Evolutionary conservation across 2,797 vertebrate species (phyloP), one percentile per base, ranked within the genome.

Genomic region (Sparus aurata): DNA sequence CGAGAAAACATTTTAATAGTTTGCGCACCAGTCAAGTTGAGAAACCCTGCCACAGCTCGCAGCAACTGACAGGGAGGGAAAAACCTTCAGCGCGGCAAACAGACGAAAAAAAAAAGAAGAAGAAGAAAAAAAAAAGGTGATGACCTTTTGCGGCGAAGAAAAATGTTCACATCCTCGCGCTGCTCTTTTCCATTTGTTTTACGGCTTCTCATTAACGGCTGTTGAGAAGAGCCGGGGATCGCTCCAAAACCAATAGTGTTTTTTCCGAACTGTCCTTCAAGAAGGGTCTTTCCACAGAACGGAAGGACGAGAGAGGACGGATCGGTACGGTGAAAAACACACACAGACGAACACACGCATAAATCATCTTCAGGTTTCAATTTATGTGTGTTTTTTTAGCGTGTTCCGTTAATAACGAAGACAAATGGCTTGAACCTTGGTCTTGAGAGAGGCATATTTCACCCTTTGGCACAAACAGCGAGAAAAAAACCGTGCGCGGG

Each of bases 211-310:
- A 50, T 69, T 72, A 65, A 57, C 17, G 41, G 16, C 30, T 3
- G 11, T 16, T 41, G 71, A 64, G 53, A 70, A 43, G 61, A 71
- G 49, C 52, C 15, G 2, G 46, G 54, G 43, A 34, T 52, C 3
- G 0, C 7, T 86, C 88, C 87, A 86, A 80, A 60, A 78, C 57
- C 45, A 85, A 82, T 61, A 89, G 8, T 18, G 1, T 22, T 54
- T 57, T 70, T 89, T 62, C 69, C 23, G 43, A 82, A 53, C 34
- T 74, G 70, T 81, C 64, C 57, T 57, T 67, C 45, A 34, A 78
- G 61, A 64, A 23, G 49, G 59, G 38, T 43, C 54, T 75, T 87
- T 89, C 49, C 74, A 70, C 13, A 2, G 47, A 58, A 27, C 20
- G 2, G 15, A 8, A 38, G 4, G 58, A 74, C 67, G 30, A 59